Conservation (phyloP, 2,888 invertebrate species). For the Sinohyriopsis cumingii region DNA sequence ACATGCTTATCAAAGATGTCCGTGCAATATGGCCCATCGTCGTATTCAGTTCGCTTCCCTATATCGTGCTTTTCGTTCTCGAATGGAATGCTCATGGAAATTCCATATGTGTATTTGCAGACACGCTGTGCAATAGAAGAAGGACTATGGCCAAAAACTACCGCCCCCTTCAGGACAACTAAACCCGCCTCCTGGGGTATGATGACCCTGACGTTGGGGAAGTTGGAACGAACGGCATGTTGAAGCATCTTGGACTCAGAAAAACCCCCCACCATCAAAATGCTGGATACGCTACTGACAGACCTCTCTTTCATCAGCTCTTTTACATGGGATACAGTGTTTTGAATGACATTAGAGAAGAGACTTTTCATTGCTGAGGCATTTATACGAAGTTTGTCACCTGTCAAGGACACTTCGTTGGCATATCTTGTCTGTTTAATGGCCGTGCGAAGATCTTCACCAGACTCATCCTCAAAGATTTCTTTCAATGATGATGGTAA, state of each 20-base stretch:
- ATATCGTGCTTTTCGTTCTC: no score
- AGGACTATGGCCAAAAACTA: no score
- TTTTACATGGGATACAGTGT: conserved; percentile 15
- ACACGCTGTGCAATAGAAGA: no score
- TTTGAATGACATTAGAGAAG: conserved; percentile 9
- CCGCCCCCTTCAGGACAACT: no score
- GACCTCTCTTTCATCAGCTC: conserved; percentile 9
- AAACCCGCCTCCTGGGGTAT: background rate
- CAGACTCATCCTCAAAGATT: conserved; percentile 10
- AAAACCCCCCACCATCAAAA: no score
- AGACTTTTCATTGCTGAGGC: conserved; percentile 10
- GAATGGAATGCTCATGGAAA: no score
- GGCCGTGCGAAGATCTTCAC: conserved; percentile 13
- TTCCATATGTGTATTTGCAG: no score
- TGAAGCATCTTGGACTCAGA: no score
- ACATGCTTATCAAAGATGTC: no score
- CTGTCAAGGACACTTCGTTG: conserved; percentile 4
- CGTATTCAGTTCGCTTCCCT: no score
- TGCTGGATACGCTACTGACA: background rate
- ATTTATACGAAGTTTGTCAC: background rate
- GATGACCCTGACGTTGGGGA: conserved; percentile 7
- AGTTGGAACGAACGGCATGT: background rate
- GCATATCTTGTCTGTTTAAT: conserved; percentile 11
- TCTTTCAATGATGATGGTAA: conserved; percentile 5
- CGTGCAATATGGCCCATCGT: no score